phyloP scores from a whole-genome alignment of 1,140 invertebrate genomes.

The Drosophila mayri region DNA sequence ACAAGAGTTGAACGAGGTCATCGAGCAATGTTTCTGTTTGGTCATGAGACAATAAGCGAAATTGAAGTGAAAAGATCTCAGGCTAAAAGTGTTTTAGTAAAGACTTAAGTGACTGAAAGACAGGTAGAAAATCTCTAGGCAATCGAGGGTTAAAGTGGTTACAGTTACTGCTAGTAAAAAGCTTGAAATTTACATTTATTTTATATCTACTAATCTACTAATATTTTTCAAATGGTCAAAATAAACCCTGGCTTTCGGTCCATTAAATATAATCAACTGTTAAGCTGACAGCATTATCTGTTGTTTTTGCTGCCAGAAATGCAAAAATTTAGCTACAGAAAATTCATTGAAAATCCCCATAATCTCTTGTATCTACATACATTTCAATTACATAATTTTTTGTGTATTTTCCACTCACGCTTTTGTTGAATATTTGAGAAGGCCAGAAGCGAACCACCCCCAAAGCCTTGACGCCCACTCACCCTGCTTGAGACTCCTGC shows the following conservation, averaged over 20 bases:
- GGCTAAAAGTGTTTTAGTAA: background rate
- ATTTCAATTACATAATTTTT: slow-evolving; percentile 7
- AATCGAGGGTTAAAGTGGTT: slow-evolving; percentile 4
- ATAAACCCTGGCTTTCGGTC: background rate
- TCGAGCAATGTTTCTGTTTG: slow-evolving; percentile 48
- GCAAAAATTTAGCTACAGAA: slow-evolving; percentile 9
- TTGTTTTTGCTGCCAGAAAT: background rate
- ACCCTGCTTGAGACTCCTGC: slow-evolving; percentile 20
- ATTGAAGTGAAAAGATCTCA: background rate
- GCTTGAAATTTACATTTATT: background rate
- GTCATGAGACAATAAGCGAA: slow-evolving; percentile 7
- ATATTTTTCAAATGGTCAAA: background rate
- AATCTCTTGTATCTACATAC: slow-evolving; percentile 19
- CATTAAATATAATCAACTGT: slow-evolving; percentile 23
- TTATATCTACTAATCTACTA: background rate
- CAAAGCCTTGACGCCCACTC: background rate
- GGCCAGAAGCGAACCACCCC: slow-evolving; percentile 10
- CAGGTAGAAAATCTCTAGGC: background rate
- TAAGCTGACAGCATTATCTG: slow-evolving; percentile 8
- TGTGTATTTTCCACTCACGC: background rate
- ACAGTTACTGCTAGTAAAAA: background rate
- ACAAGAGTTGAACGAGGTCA: slow-evolving; percentile 70
- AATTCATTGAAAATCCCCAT: slow-evolving; percentile 6
- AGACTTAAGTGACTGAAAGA: background rate
- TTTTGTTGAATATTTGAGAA: slow-evolving; percentile 20